Evolutionary conservation across 2,888 invertebrate species (phyloP).

Genomic region (Parnassius apollo): DNA sequence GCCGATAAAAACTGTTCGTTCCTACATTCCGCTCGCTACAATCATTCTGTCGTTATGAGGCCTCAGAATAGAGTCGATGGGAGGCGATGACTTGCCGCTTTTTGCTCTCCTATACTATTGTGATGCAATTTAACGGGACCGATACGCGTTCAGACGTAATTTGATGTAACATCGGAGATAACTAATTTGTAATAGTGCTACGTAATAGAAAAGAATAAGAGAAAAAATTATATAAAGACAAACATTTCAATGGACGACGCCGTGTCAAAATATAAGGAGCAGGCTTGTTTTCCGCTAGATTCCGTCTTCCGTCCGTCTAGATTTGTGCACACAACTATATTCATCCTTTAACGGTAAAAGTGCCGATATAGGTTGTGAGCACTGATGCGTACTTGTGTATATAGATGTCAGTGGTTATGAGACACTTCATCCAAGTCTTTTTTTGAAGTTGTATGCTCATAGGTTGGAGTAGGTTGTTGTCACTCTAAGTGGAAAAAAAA

Average conservation of each 20-base stretch:
- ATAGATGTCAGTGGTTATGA: too few relatives aligned
- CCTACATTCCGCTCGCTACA: slow-evolving; percentile 19
- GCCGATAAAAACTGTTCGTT: slow-evolving; percentile 19
- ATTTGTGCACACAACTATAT: too few relatives aligned
- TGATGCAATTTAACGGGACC: slow-evolving; percentile 54
- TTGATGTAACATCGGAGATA: slow-evolving; percentile 61
- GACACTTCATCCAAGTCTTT: too few relatives aligned
- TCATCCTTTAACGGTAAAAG: too few relatives aligned
- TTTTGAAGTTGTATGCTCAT: too few relatives aligned
- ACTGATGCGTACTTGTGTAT: too few relatives aligned
- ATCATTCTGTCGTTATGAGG: slow-evolving; percentile 26
- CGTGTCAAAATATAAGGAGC: background rate
- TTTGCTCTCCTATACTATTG: slow-evolving; percentile 47
- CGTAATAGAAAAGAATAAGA: slow-evolving; percentile 50
- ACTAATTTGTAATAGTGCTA: slow-evolving; percentile 64
- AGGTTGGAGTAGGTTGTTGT: too few relatives aligned
- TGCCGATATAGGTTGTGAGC: too few relatives aligned
- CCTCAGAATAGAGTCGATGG: slow-evolving; percentile 21
- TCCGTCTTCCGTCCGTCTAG: too few relatives aligned
- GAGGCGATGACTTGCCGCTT: slow-evolving; percentile 51
- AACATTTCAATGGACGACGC: background rate
- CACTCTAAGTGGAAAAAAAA: too few relatives aligned
- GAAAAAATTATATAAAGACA: slow-evolving; percentile 40
- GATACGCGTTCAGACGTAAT: slow-evolving; percentile 38
- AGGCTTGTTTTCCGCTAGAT: too few relatives aligned